Evolutionary conservation across 2,797 vertebrate genomes (phyloP), one percentile per base, ranked within the genome.

Genomic region (Darevskia nairensis): DNA sequence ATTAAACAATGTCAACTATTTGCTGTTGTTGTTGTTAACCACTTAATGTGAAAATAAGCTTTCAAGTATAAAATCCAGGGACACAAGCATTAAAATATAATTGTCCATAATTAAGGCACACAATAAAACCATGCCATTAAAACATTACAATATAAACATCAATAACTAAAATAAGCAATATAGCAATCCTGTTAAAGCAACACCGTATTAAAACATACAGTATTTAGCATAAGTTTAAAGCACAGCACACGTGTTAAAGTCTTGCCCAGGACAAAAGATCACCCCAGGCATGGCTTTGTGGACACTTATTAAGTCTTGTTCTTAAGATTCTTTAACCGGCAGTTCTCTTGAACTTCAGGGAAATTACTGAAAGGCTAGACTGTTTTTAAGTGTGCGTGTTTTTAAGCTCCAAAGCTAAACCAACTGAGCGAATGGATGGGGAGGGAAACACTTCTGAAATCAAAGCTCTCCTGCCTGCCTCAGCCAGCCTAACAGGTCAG

Each of bases 401-500:
- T 27, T 35, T 25, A 66, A 39, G 59, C 3, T 15, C 82, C 32
- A 2, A 61, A n/a, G 41, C 41, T n/a, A 6, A 44, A 83, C 69
- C 29, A 10, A 23, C 39, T 11, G 13, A 50, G 76, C 44, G 17
- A 50, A 78, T 17, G 27, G 25, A 13, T 27, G 35, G 25, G 23
- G 32, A 55, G 59, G 25, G 2, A 61, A 29, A 44, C 25, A 29
- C 25, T 29, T n/a, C 39, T 44, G 35, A 72, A 29, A 4, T 13
- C 2, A 27, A 0, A 1, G 0, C n/a, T 88, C 55, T 82, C 3
- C 11, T 17, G 17, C 32, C 39, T 66, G 86, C 66, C 68, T 3
- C 17, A 32, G 32, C 84, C 2, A 27, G 1, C 4, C 13, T 8
- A 1, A 2, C 11, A 0, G 27, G 35, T 44, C 61, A 11, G 0